phyloP scores from a whole-genome alignment of 2,797 vertebrate species.

The Microctenopoma lineatum region DNA sequence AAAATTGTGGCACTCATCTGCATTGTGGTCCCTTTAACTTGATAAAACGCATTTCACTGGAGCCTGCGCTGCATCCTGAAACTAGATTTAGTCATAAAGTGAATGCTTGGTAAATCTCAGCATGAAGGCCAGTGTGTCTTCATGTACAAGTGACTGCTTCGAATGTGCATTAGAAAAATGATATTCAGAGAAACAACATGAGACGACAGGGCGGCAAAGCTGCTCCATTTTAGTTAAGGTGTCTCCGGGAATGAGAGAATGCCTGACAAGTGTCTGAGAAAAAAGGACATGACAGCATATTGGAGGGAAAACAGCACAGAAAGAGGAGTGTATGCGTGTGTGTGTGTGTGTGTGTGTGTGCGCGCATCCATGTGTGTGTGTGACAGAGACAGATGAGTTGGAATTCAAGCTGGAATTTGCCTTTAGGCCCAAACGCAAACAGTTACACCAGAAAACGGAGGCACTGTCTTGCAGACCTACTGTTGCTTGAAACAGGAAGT shows the following conservation, averaged over 20 bases:
- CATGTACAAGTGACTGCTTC: not conserved
- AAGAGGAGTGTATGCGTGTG: constrained; percentile 1
- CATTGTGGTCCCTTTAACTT: not conserved
- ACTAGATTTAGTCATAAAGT: constrained; percentile 1
- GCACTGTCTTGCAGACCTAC: constrained; percentile 33
- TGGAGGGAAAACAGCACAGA: constrained; percentile 16
- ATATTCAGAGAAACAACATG: constrained; percentile 1
- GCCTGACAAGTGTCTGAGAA: constrained; percentile 16
- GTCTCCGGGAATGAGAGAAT: constrained; percentile 8
- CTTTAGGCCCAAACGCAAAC: constrained; percentile 32
- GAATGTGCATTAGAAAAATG: constrained; percentile 12
- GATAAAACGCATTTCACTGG: not conserved
- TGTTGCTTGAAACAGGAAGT: constrained; percentile 50
- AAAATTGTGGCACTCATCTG: not conserved
- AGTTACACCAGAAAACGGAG: constrained; percentile 25
- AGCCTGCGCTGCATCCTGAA: not conserved
- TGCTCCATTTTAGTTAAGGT: not conserved
- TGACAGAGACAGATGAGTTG: constrained; percentile 25
- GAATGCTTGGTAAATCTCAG: not conserved
- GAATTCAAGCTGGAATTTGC: constrained; percentile 50
- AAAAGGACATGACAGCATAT: constrained; percentile 2
- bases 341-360: constrained; percentile 1
- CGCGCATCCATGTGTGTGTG: not conserved
- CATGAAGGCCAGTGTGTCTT: not conserved
- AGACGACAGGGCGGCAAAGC: not conserved